Evolutionary conservation across 1,140 invertebrate species (phyloP).

Genomic region (Manduca sexta): DNA sequence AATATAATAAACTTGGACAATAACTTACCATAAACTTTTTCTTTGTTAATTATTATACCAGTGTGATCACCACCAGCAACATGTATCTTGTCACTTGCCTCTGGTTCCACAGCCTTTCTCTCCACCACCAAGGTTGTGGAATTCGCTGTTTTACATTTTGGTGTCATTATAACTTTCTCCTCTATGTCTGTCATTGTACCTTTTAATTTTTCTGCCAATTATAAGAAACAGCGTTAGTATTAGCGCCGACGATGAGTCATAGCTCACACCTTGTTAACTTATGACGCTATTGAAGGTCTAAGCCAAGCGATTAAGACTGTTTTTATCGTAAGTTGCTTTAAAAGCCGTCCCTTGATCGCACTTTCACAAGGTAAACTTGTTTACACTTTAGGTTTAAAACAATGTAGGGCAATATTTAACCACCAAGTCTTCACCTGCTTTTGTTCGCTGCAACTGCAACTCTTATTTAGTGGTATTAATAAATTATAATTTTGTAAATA

Average conservation of each 20-base stretch:
- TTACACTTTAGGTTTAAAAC: no score
- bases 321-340: conserved; percentile 13
- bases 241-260: neutral
- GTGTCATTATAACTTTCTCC: conserved; percentile 97
- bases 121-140: conserved; percentile 93
- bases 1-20: no score
- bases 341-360: no score
- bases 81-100: conserved; percentile 85
- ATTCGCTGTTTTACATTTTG: conserved; percentile 89
- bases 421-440: no score
- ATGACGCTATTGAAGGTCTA: conserved; percentile 2
- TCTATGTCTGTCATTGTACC: conserved; percentile 55
- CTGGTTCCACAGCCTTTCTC: conserved; percentile 77
- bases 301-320: neutral
- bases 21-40: conserved; percentile 76
- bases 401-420: no score
- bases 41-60: conserved; percentile 96
- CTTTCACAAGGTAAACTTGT: conserved; percentile 17
- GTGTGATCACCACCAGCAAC: conserved; percentile 95
- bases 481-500: no score
- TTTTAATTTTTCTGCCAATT: neutral
- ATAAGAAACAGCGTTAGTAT: neutral
- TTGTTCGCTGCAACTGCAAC: no score
- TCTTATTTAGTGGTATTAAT: no score
- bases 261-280: neutral